These are phyloP conservation scores for Mercenaria mercenaria DNA, from an alignment of 1,140 invertebrate species.

Conservation along the genomic window DNA sequence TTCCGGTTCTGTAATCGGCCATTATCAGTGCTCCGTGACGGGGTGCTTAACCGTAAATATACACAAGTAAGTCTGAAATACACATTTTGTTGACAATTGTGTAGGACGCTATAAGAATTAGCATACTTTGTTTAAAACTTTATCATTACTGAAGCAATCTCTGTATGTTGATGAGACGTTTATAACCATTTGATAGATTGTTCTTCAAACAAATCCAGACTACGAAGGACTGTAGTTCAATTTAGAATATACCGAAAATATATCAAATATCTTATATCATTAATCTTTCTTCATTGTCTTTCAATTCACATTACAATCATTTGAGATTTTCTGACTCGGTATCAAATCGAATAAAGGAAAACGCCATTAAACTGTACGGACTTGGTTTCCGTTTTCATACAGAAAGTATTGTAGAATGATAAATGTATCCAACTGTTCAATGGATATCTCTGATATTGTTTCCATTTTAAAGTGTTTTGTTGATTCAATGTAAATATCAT, in stretches of 20 bases:
- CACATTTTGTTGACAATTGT: conserved; percentile 29
- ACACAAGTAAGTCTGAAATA: conserved; percentile 49
- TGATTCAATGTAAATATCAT: conserved; percentile 49
- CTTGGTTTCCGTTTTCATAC: conserved; percentile 18
- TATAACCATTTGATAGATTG: no score
- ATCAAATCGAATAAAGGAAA: neutral
- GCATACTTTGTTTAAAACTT: neutral
- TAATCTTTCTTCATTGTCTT: neutral
- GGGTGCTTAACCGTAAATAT: conserved; percentile 14
- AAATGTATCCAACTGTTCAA: conserved; percentile 39
- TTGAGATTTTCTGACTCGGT: neutral
- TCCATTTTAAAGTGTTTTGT: conserved; percentile 35
- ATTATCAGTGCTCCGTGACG: conserved; percentile 46
- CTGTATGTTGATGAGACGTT: no score
- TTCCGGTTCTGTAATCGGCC: conserved; percentile 51
- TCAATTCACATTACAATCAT: neutral
- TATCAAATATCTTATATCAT: no score
- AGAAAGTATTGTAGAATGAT: conserved; percentile 8
- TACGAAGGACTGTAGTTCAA: no score
- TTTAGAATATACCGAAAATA: no score
- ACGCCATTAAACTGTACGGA: neutral
- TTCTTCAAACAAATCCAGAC: no score
- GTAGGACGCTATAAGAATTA: conserved; percentile 31
- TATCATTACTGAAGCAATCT: conserved; percentile 44
- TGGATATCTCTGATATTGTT: neutral